Base-by-base conservation (phyloP, 2,888 invertebrate genomes). In the Lomographa bimaculata region DNA sequence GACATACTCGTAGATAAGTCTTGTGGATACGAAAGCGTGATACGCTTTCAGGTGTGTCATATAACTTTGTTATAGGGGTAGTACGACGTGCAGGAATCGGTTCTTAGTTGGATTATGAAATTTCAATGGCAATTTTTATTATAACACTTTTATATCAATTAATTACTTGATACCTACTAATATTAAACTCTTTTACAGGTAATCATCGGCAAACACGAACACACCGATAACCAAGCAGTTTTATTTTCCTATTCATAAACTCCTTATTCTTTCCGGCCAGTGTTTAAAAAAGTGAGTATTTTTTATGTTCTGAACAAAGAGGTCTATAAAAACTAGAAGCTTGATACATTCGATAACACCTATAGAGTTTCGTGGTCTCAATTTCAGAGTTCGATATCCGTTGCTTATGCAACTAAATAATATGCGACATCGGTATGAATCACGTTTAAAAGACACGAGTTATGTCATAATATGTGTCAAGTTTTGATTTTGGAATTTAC, bases 141-240 rank as follows among this genome's bases (percentile, higher is more conserved):
- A n/a, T n/a, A n/a, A n/a, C n/a, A n/a, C n/a, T n/a, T n/a, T n/a
- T n/a, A n/a, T n/a, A n/a, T n/a, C n/a, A n/a, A n/a, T n/a, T n/a
- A n/a, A n/a, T n/a, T n/a, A n/a, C n/a, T n/a, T n/a, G n/a, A n/a
- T n/a, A n/a, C n/a, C n/a, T n/a, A n/a, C n/a, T n/a, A n/a, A n/a
- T n/a, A n/a, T n/a, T n/a, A n/a, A n/a, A n/a, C 7, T 33, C 1
- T 2, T 11, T 28, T 32, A 33, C 40, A 46, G 45, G 45, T 46
- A 46, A 30, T 23, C 8, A 1, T 1, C 8, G 2, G n/a, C 7
- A 4, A 3, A 7, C 7, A 12, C n/a, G 2, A 7, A 14, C 12
- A 12, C 5, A 7, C 5, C 5, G 30, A 21, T 12, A 6, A 1
- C 10, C 6, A 3, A 8, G 9, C 20, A 0, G 16, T 7, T 12